Conservation (phyloP, 2,888 invertebrate species). For the Theodoxus fluviatilis region DNA sequence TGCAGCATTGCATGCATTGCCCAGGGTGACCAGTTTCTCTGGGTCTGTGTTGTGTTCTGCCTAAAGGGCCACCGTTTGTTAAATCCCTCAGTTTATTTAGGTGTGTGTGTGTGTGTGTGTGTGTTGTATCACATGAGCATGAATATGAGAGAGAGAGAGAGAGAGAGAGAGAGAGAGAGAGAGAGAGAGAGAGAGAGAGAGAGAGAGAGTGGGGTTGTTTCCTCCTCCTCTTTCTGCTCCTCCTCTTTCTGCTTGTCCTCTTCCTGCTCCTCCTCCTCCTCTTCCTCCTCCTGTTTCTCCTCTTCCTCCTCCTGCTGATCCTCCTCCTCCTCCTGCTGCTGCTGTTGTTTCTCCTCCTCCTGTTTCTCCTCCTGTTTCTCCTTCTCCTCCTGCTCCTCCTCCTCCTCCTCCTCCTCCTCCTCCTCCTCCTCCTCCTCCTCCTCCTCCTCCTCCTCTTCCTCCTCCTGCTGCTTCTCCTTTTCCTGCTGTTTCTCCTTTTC, state of each 20-base stretch:
- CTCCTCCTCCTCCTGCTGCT: neutral
- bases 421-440: neutral
- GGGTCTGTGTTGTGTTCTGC: too few relatives aligned
- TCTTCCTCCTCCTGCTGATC: neutral
- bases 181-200: constrained; percentile 14
- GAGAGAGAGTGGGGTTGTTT: neutral
- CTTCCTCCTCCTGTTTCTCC: neutral
- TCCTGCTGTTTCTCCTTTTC: neutral
- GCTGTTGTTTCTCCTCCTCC: neutral
- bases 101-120: too few relatives aligned
- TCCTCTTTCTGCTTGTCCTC: neutral
- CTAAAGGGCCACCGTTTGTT: too few relatives aligned
- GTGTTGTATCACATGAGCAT: neutral
- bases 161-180: constrained; percentile 15
- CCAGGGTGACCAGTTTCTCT: too few relatives aligned
- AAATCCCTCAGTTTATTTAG: too few relatives aligned
- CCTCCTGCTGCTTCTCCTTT: neutral
- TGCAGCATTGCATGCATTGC: too few relatives aligned
- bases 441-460: neutral
- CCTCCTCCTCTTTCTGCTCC: neutral
- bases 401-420: neutral
- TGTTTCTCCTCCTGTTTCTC: neutral
- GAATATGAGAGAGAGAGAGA: constrained; percentile 21
- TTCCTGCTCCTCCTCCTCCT: neutral
- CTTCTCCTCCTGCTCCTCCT: neutral